phyloP scores from a whole-genome alignment of 2,113 vertebrate genomes.

The Agapornis roseicollis region DNA sequence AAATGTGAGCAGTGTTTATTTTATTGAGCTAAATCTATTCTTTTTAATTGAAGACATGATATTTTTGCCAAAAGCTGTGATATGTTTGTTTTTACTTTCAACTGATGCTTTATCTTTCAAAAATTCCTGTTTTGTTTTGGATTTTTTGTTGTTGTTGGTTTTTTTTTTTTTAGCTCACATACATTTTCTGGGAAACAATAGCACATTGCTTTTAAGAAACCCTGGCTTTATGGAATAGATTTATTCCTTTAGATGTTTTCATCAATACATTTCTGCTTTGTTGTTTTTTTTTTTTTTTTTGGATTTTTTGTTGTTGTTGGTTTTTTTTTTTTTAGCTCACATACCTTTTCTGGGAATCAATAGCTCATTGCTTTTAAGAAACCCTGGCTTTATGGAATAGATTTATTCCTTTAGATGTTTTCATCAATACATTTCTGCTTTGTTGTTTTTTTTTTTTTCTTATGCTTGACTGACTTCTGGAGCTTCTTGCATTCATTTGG shows the following conservation, averaged over 20 bases:
- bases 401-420: background rate
- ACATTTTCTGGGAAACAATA: background rate
- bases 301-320: background rate
- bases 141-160: background rate
- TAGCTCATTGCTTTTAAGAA: background rate
- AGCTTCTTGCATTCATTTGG: background rate
- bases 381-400: background rate
- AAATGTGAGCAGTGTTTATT: background rate
- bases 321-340: background rate
- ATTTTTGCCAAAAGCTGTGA: background rate
- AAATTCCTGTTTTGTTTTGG: background rate
- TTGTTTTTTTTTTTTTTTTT: background rate
- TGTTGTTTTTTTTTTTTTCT: too few relatives aligned
- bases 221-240: background rate
- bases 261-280: background rate
- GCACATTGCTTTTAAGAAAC: background rate
- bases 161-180: background rate
- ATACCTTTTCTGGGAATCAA: background rate
- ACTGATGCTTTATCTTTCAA: background rate
- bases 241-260: background rate
- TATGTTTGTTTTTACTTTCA: background rate
- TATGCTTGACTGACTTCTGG: background rate
- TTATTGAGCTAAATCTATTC: background rate
- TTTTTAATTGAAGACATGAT: background rate
- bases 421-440: background rate